A percentile compares a stretch with the other conserved stretches of the same genome.
These are phyloP conservation scores for Galerucella pusilla DNA, from an alignment of 2,888 invertebrate genomes.

Conservation along the genomic window DNA sequence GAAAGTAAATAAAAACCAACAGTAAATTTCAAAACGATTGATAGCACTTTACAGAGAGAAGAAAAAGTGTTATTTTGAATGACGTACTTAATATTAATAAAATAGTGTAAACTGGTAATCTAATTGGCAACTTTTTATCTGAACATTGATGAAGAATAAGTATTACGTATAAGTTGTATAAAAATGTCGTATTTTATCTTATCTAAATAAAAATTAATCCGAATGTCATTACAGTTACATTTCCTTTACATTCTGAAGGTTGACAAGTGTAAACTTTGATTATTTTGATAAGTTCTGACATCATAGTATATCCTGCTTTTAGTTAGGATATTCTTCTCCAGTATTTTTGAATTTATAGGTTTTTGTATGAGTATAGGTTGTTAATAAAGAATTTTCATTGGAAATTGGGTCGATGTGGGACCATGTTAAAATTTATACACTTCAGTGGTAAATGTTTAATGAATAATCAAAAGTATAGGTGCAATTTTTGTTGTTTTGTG, in stretches of 20 bases:
- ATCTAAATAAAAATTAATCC: neutral
- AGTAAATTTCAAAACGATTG: no score
- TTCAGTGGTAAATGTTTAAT: neutral
- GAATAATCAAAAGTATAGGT: conserved; percentile 14
- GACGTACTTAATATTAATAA: neutral
- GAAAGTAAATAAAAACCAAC: neutral
- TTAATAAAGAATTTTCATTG: neutral
- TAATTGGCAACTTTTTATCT: neutral
- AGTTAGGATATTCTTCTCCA: neutral
- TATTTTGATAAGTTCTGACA: neutral
- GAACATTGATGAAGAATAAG: neutral
- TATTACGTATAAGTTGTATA: no score
- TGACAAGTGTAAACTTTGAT: neutral
- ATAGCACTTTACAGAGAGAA: neutral
- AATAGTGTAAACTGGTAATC: neutral
- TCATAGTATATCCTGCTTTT: neutral
- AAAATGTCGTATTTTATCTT: neutral
- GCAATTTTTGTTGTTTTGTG: conserved; percentile 27
- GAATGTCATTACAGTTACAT: no score
- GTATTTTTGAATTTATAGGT: neutral
- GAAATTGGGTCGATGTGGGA: neutral
- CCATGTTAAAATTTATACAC: neutral
- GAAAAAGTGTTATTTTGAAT: neutral
- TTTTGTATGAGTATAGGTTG: neutral
- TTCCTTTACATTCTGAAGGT: neutral